Evolutionary conservation across 2,888 invertebrate genomes (phyloP), one percentile per base, ranked within the genome.

Genomic region (Cerastoderma edule): DNA sequence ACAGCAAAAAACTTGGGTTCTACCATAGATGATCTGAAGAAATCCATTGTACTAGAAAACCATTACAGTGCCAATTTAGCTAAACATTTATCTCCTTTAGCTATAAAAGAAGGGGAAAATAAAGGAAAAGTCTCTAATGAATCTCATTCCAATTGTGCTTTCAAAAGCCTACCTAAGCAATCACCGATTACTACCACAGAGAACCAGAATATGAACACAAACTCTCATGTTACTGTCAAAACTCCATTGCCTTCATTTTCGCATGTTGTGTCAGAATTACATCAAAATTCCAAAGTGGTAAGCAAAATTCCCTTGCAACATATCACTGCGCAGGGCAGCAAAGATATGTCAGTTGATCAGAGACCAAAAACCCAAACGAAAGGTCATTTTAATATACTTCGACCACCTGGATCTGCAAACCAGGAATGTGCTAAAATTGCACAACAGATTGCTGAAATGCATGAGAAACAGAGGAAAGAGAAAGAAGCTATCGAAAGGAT

Each of bases 351-450:
- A 57, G 32, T 32, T 46, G 46, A 5, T 46, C 19, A n/a, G n/a
- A n/a, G n/a, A n/a, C n/a, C n/a, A n/a, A n/a, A n/a, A 16, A 46
- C n/a, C 46, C 5, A 46, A 2, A 16, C 16, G 2, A 60, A 60
- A 39, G 39, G 60, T 24, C 22, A 19, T 39, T 39, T 39, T 24
- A 39, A 39, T 39, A 68, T 79, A 30, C 56, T 79, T 8, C 48
- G 79, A 33, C 75, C 80, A 22, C 63, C 75, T 19, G 77, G 70
- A 19, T 70, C 67, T 30, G 70, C 78, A n/a, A 72, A 75, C n/a
- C 78, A 78, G 53, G 78, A 81, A 54, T 81, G 81, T 75, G 81
- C 81, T 8, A 81, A 75, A 68, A 81, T 81, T 57, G 81, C 81
- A 63, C 81, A 81, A 33, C 75, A 81, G 44, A 81, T 81, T 56